A percentile compares a stretch with the other conserved stretches of the same genome.
Conservation (phyloP, 2,888 invertebrate species). For the Diadegma fenestrale region DNA sequence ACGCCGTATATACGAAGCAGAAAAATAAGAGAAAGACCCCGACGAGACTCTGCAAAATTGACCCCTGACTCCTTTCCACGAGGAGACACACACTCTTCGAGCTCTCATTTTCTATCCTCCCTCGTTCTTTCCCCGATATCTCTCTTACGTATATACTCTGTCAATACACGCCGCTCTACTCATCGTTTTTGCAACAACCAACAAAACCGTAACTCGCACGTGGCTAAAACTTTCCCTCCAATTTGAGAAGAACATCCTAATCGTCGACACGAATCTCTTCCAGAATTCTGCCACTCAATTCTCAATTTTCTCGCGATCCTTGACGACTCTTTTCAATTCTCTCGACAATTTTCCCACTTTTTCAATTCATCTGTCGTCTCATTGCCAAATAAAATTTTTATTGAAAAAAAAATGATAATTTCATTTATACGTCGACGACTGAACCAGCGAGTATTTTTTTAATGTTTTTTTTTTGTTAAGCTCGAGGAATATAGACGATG, state of each 20-base stretch:
- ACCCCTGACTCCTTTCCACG: conserved; percentile 60
- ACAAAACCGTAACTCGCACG: background rate
- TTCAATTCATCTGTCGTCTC: background rate
- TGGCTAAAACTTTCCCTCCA: conserved; percentile 43
- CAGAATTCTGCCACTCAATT: background rate
- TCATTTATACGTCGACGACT: too few relatives aligned
- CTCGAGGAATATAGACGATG: background rate
- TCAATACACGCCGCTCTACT: conserved; percentile 14
- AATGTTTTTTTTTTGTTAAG: background rate
- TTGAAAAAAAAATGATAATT: background rate
- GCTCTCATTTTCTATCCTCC: conserved; percentile 14
- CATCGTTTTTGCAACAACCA: conserved; percentile 13
- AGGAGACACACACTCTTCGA: conserved; percentile 48
- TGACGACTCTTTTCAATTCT: background rate
- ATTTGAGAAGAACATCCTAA: background rate
- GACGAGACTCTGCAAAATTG: conserved; percentile 54
- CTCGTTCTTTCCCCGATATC: background rate
- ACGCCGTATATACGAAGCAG: conserved; percentile 10
- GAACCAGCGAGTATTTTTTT: background rate
- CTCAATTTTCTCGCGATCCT: conserved; percentile 6
- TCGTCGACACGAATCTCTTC: background rate
- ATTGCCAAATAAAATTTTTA: background rate
- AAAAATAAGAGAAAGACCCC: conserved; percentile 29
- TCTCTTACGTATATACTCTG: background rate
- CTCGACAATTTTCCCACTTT: background rate